Conservation (phyloP, 2,888 invertebrate genomes). For the Flabesymbios commensalis region DNA sequence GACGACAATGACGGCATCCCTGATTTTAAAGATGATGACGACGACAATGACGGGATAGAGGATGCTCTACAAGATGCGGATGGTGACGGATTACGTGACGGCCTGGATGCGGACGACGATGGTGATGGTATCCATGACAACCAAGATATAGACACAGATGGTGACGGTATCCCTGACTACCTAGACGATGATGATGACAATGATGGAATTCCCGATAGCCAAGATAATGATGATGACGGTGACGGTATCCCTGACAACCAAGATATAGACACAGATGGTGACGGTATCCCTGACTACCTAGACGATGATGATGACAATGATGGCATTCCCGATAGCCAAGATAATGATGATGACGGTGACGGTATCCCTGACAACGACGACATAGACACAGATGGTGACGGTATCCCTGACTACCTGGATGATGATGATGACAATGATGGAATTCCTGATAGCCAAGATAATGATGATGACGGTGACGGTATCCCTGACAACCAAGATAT, state of each 20-base stretch:
- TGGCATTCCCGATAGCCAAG: constrained; percentile 44
- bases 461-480: background rate
- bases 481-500: constrained; percentile 14
- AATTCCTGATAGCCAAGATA: too few relatives aligned
- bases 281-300: constrained; percentile 47
- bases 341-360: constrained; percentile 33
- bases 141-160: constrained; percentile 31
- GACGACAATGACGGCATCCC: constrained; percentile 38
- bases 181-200: constrained; percentile 37
- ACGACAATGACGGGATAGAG: constrained; percentile 45
- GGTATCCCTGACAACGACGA: constrained; percentile 2
- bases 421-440: constrained; percentile 7
- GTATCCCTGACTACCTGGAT: background rate
- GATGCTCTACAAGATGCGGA: constrained; percentile 38
- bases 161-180: constrained; percentile 36
- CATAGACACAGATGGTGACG: constrained; percentile 6
- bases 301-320: constrained; percentile 38
- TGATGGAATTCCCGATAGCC: constrained; percentile 42
- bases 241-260: constrained; percentile 41
- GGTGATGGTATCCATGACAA: constrained; percentile 16
- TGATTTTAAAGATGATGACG: constrained; percentile 21
- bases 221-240: constrained; percentile 38
- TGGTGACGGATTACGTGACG: constrained; percentile 39
- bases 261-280: constrained; percentile 22
- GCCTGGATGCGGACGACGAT: constrained; percentile 6